These are phyloP conservation scores for Philereme vetulata DNA, from an alignment of 2,888 invertebrate species.

Conservation along the genomic window DNA sequence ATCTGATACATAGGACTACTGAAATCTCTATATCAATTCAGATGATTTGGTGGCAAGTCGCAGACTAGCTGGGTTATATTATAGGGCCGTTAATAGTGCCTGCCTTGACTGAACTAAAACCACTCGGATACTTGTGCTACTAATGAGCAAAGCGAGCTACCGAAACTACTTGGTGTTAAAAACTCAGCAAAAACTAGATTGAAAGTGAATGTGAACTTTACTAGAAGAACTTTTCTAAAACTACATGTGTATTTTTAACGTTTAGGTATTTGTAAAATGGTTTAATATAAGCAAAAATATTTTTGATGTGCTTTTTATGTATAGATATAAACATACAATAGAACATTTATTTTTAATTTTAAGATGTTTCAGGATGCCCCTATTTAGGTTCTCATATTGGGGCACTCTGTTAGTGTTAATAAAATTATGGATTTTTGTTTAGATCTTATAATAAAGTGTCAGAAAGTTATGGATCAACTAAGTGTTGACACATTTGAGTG, in stretches of 20 bases:
- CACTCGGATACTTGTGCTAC: not conserved
- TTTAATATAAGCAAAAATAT: not conserved
- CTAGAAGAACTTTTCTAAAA: too few species aligned
- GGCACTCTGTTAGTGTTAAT: not conserved
- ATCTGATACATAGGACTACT: too few species aligned
- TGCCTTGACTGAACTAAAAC: not conserved
- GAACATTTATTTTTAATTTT: too few species aligned
- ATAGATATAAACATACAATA: not conserved
- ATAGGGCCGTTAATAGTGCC: too few species aligned
- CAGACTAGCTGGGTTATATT: too few species aligned
- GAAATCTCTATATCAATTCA: too few species aligned
- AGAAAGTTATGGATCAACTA: not conserved
- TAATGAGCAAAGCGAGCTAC: not conserved
- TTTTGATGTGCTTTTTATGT: slow-evolving; percentile 3
- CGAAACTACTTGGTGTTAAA: not conserved
- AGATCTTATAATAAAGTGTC: not conserved
- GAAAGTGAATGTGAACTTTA: too few species aligned
- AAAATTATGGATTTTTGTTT: not conserved
- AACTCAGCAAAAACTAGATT: too few species aligned
- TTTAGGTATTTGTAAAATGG: not conserved
- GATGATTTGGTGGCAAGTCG: too few species aligned
- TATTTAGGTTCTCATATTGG: not conserved
- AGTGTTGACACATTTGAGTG: not conserved
- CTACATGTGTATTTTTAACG: not conserved
- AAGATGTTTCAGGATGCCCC: not conserved